Conservation (phyloP, 2,797 vertebrate species). For the Helostoma temminkii region DNA sequence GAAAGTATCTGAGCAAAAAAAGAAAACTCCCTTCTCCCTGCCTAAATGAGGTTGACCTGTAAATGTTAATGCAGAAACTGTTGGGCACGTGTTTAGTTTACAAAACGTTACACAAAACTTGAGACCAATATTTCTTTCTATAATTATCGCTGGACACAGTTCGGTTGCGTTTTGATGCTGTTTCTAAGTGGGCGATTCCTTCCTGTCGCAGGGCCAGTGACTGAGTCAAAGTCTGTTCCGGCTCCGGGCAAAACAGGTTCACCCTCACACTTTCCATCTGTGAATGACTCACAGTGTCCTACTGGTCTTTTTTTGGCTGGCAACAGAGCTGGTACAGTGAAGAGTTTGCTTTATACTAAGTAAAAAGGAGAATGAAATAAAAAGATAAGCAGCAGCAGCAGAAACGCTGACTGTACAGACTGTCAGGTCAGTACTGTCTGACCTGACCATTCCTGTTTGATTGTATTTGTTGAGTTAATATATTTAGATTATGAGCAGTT, state of each 20-base stretch:
- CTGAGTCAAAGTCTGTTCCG: constrained; percentile 61
- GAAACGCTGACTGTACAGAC: constrained; percentile 1
- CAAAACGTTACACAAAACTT: neutral
- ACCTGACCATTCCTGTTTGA: too few relatives aligned
- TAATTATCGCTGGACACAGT: neutral
- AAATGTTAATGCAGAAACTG: neutral
- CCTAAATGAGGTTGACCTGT: too few relatives aligned
- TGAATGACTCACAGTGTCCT: constrained; percentile 74
- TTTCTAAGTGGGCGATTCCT: constrained; percentile 64
- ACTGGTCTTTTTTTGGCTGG: constrained; percentile 50
- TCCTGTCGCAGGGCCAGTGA: constrained; percentile 53
- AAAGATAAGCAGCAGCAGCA: constrained; percentile 12
- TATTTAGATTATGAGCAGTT: too few relatives aligned
- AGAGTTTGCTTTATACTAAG: constrained; percentile 19
- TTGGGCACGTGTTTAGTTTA: neutral
- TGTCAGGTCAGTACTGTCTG: too few relatives aligned
- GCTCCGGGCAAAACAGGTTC: constrained; percentile 52
- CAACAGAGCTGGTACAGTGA: constrained; percentile 17
- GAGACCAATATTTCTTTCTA: neutral
- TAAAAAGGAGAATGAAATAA: constrained; percentile 7
- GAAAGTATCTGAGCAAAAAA: too few relatives aligned
- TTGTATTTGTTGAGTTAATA: too few relatives aligned
- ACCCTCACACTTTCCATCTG: constrained; percentile 76
- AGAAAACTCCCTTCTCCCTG: too few relatives aligned
- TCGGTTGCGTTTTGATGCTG: constrained; percentile 46